Evolutionary conservation across 2,113 vertebrate species (phyloP).

Genomic region (Hepsetus odoe): DNA sequence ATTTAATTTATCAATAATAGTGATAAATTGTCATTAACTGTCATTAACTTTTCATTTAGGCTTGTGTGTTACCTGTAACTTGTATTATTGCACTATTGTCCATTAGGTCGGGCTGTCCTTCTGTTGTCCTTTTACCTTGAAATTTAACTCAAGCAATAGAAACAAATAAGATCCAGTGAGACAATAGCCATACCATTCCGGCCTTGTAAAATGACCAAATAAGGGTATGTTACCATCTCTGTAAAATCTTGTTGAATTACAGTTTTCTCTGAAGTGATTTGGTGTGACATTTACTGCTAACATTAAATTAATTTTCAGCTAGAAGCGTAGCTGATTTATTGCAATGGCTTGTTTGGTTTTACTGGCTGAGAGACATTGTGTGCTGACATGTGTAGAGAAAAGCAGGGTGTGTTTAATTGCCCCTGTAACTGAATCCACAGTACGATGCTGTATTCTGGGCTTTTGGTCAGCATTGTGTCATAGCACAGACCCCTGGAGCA

Average conservation of each 20-base stretch:
- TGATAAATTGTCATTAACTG: no score
- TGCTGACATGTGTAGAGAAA: conserved; percentile 4
- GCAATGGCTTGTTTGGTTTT: background rate
- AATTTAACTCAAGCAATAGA: conserved; percentile 3
- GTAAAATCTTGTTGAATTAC: background rate
- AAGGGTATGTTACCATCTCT: conserved; percentile 10
- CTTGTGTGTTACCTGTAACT: no score
- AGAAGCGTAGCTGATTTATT: background rate
- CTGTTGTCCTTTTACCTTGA: background rate
- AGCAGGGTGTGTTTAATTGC: conserved; percentile 16
- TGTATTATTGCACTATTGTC: background rate
- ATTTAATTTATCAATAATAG: no score
- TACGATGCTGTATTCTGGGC: background rate
- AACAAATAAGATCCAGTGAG: background rate
- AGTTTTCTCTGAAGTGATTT: background rate
- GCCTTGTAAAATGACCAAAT: conserved; percentile 18
- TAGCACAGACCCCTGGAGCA: conserved; percentile 25
- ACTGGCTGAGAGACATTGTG: background rate
- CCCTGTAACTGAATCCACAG: conserved; percentile 11
- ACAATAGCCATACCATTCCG: background rate
- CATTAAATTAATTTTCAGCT: conserved; percentile 5
- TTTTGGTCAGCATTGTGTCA: conserved; percentile 7
- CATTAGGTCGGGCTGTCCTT: conserved; percentile 23
- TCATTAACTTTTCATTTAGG: no score
- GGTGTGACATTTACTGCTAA: conserved; percentile 32